Evolutionary conservation across 2,113 vertebrate species (phyloP).

Genomic region (Sisor rabdophorus): DNA sequence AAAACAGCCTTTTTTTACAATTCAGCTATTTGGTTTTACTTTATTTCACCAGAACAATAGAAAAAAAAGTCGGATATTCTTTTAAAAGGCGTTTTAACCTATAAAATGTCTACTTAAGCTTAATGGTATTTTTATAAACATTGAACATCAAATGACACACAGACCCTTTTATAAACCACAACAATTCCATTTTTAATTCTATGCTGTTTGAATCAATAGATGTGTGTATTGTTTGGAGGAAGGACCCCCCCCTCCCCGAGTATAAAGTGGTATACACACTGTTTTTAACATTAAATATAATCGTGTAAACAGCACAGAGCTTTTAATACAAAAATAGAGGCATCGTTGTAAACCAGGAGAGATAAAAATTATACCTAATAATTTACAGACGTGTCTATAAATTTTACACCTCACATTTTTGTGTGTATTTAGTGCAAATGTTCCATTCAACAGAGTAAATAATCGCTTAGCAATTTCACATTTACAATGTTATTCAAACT

Average conservation of each 20-base stretch:
- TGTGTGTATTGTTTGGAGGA: constrained; percentile 26
- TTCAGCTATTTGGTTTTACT: too few species aligned
- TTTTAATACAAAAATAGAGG: constrained; percentile 55
- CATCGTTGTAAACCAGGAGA: constrained; percentile 48
- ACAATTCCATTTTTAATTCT: constrained; percentile 20
- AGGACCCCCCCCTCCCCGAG: neutral
- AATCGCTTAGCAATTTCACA: constrained; percentile 1
- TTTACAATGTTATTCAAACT: constrained; percentile 10
- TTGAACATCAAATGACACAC: neutral
- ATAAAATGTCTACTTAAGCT: neutral
- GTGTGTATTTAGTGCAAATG: constrained; percentile 47
- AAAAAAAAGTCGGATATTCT: neutral
- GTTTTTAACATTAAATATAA: constrained; percentile 24
- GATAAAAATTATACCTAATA: constrained; percentile 4
- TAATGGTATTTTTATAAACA: neutral
- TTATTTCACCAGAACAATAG: neutral
- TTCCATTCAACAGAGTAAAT: constrained; percentile 21
- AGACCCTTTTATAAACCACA: neutral
- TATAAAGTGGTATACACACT: constrained; percentile 14
- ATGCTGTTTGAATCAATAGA: constrained; percentile 11
- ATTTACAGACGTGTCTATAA: constrained; percentile 37
- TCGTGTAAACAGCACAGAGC: constrained; percentile 20
- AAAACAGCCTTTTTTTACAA: too few species aligned
- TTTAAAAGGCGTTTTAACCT: neutral
- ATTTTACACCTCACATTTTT: constrained; percentile 49